These are phyloP conservation scores for Macrostomum lignano DNA, from an alignment of 1,140 invertebrate genomes.

Conservation along the genomic window DNA sequence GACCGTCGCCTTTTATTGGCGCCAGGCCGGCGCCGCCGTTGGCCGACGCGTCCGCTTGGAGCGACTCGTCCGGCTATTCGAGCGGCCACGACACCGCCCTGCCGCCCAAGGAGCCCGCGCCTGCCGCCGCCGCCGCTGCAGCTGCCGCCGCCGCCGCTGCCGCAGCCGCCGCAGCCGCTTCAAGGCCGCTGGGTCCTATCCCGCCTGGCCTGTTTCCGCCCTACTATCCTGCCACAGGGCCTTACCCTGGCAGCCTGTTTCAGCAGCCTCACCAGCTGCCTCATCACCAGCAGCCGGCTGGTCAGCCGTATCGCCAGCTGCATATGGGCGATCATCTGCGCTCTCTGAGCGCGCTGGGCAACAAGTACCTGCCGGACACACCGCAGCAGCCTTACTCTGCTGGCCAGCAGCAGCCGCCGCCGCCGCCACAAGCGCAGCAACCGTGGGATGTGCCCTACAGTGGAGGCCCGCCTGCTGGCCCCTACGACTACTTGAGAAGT, in stretches of 20 bases:
- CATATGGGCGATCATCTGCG: conserved; percentile 1
- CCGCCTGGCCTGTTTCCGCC: neutral
- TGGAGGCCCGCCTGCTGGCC: too few relatives aligned
- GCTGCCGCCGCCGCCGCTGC: neutral
- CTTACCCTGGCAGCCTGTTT: neutral
- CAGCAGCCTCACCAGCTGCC: neutral
- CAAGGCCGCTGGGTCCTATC: too few relatives aligned
- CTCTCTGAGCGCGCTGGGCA: neutral
- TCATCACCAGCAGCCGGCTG: neutral
- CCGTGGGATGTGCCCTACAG: too few relatives aligned
- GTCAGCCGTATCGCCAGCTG: neutral
- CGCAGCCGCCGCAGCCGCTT: neutral
- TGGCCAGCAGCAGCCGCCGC: too few relatives aligned
- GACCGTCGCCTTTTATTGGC: neutral
- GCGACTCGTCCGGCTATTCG: neutral
- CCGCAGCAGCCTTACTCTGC: too few relatives aligned
- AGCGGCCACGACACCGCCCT: neutral
- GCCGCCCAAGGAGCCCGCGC: neutral
- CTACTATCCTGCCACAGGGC: neutral
- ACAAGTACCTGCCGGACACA: neutral
- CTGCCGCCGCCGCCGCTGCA: neutral
- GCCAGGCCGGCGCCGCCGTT: neutral
- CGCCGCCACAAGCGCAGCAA: too few relatives aligned
- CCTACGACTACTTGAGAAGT: too few relatives aligned
- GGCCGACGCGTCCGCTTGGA: neutral